Base-by-base conservation (phyloP, 2,888 invertebrate species). In the Drosophila colorata region DNA sequence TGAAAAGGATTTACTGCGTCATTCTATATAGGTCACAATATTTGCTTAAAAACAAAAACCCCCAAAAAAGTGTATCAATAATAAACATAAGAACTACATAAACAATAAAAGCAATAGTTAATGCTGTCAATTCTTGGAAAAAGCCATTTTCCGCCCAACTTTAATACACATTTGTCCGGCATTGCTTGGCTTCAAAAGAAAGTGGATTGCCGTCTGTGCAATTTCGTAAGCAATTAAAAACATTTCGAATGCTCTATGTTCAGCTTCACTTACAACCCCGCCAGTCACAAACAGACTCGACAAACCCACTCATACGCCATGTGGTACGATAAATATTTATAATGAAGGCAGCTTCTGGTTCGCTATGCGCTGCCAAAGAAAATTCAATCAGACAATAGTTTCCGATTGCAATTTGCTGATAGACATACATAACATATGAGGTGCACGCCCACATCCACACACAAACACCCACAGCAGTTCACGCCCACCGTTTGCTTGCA, bases 361-460 rank as follows among this genome's bases (percentile, higher is more conserved):
- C 28, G 37, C 43, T 51, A 37, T 48, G 25, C 43, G 38, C 43
- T 57, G 41, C 37, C 52, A 53, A 68, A 59, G 52, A 53, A 66
- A 74, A 66, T 66, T 57, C 57, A 78, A 74, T 74, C 49, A 66
- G 37, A 60, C 53, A 43, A 77, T 59, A 60, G 61, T 66, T 78
- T 71, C 48, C 68, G 63, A 68, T 69, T 74, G 70, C 74, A 78
- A 59, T 63, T 51, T 59, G 13, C 25, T 31, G 47, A 59, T 63
- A 55, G 43, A 59, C 58, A 55, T 18, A 64, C 49, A 41, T n/a
- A n/a, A 23, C 33, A 40, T 40, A 20, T n/a, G 20, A 37, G 9
- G 8, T 41, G 9, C 25, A 23, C 35, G n/a, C 35, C 28, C 38
- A 52, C 41, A 13, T 2, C 5, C 28, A 31, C 31, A 31, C 31